phyloP scores from a whole-genome alignment of 2,888 invertebrate genomes.

The Tetragonula carbonaria region DNA sequence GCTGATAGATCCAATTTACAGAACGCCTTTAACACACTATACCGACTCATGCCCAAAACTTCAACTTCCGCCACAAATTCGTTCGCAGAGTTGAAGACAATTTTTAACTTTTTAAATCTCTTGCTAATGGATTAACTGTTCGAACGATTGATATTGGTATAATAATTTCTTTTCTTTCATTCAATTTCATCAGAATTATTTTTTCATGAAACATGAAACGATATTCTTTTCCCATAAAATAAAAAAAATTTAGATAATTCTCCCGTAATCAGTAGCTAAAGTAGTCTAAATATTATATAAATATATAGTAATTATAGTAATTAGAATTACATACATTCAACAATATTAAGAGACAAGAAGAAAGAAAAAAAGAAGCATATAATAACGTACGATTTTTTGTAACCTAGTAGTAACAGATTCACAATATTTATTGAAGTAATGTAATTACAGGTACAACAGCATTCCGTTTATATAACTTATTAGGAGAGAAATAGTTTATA shows the following conservation, averaged over 20 bases:
- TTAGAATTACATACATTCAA: neutral
- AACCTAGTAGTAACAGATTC: too few species aligned
- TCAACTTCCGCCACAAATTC: constrained; percentile 52
- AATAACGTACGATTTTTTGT: too few species aligned
- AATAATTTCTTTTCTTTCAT: neutral
- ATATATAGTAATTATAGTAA: neutral
- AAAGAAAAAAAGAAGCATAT: neutral
- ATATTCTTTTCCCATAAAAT: neutral
- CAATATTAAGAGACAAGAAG: neutral
- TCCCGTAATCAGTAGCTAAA: neutral
- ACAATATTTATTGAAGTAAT: too few species aligned
- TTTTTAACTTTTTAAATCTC: constrained; percentile 72
- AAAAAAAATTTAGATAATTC: neutral
- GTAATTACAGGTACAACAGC: too few species aligned
- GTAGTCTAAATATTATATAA: neutral
- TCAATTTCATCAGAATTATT: too few species aligned
- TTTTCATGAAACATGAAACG: too few species aligned
- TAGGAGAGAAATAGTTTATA: too few species aligned
- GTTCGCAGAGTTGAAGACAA: constrained; percentile 63
- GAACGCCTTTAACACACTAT: constrained; percentile 72
- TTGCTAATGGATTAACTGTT: constrained; percentile 20
- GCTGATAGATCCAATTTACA: constrained; percentile 84
- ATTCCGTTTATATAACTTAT: too few species aligned
- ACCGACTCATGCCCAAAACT: constrained; percentile 51
- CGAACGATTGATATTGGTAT: too few species aligned